Base-by-base conservation (phyloP, 1,140 invertebrate species). In the Idris sp. region DNA sequence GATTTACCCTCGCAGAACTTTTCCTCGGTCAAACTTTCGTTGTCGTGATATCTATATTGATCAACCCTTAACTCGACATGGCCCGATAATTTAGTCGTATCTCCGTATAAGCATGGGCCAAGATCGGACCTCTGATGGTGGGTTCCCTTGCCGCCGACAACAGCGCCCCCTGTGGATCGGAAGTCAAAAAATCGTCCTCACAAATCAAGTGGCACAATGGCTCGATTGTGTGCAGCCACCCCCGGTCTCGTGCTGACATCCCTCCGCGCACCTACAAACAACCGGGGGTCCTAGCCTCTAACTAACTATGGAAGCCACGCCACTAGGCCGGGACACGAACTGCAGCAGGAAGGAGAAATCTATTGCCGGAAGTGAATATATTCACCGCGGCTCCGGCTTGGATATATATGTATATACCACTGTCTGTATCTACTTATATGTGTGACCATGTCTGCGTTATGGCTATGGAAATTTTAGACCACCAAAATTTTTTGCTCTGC, bases 281-380 rank as follows among this genome's bases (percentile, higher is more conserved):
- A 81, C 62, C 76, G 49, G 64, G 22, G 38, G 64, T 73, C 73
- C 76, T 74, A 79, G 81, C 82, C 80, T 80, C 81, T 82, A 82
- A 82, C 84, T 84, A 83, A 82, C 83, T 84, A 83, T 76, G 77
- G 78, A 35, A 74, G 69, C 76, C 78, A 76, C 71, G 76, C 74
- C 72, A 72, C 71, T 65, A 58, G 68, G 74, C 30, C 33, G 16
- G 67, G 40, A 38, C 49, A 35, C 61, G 51, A 53, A 43, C 51
- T 73, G 58, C 36, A 49, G 53, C 71, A 68, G 72, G 71, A 68
- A 79, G 78, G 79, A 83, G 76, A 86, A 87, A 87, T 87, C 84
- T 87, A 87, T 87, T 87, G 81, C 85, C 85, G 85, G 85, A 86
- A 86, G 84, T 84, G 81, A 83, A 80, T 86, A 84, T 83, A 85